Percentiles rank a stretch among this genome's conserved stretches.
These are phyloP conservation scores for Scaptomyza pallida DNA, from an alignment of 1,140 invertebrate species.

Conservation along the genomic window DNA sequence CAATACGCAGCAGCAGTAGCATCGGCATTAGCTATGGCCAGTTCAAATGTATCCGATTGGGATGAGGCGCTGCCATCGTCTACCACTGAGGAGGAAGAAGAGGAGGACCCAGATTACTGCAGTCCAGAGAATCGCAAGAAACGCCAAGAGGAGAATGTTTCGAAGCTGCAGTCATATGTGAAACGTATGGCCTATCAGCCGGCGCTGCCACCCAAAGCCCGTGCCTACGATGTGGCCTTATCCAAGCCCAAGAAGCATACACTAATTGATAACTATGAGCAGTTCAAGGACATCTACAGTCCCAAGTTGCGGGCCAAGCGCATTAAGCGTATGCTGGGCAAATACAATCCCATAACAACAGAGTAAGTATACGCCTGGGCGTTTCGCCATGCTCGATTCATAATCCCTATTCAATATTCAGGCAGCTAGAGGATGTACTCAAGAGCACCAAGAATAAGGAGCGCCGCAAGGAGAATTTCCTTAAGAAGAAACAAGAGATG, in stretches of 20 bases:
- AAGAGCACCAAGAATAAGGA: constrained; percentile 71
- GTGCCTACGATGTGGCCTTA: constrained; percentile 54
- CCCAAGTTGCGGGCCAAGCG: constrained; percentile 67
- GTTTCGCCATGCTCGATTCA: not conserved
- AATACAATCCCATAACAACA: constrained; percentile 68
- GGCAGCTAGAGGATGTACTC: constrained; percentile 72
- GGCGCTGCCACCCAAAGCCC: constrained; percentile 56
- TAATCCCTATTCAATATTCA: constrained; percentile 5
- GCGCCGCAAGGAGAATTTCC: constrained; percentile 63
- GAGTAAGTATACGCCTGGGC: too few relatives aligned
- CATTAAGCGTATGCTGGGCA: constrained; percentile 63
- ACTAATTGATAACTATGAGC: constrained; percentile 53
- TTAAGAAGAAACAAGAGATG: constrained; percentile 77
- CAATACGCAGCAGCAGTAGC: not conserved
- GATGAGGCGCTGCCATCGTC: constrained; percentile 69
- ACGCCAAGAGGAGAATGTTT: constrained; percentile 56
- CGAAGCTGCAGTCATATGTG: constrained; percentile 68
- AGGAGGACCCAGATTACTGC: constrained; percentile 60
- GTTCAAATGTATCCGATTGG: constrained; percentile 70
- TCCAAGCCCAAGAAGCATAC: constrained; percentile 49
- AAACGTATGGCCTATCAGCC: constrained; percentile 73
- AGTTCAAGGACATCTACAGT: constrained; percentile 61
- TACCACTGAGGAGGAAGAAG: constrained; percentile 30
- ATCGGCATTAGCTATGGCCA: constrained; percentile 60
- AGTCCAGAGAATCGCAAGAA: constrained; percentile 54